Evolutionary conservation across 2,888 invertebrate genomes (phyloP), one percentile per base, ranked within the genome.

Genomic region (Xylota segnis): DNA sequence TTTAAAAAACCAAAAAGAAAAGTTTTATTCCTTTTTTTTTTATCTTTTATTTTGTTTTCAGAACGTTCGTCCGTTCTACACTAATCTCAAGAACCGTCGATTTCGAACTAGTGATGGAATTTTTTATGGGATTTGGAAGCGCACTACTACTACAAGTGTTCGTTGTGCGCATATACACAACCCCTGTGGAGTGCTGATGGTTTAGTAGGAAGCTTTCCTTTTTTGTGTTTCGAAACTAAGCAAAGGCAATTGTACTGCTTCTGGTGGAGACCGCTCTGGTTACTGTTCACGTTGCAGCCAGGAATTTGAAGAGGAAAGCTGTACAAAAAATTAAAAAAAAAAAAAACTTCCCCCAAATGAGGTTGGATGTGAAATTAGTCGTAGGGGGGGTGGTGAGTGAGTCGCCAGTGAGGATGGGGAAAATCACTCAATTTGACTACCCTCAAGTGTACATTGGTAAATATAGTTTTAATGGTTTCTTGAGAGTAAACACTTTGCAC

Each of bases 91-190:
- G 76, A 86, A 86, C 86, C 86, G 86, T 81, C 86, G 72, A 76
- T 72, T 82, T 81, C 76, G 58, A 81, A 86, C 86, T 86, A 86
- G 76, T 82, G 81, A 86, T 82, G 82, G 86, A 82, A 86, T 86
- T 86, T 86, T 81, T 79, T 70, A 79, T 75, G 66, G 71, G 65
- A 59, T 71, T 79, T 70, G 50, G 75, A 84, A 79, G 74, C 74
- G 58, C 78, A 79, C 78, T 84, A 84, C 14, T 45, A 70, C 37
- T 58, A 70, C 14, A 54, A 50, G 43, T 34, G 16, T 16, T 34
- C 5, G 63, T 65, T 79, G 68, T 84, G 83, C 77, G 77, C 77
- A 77, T 59, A 40, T 52, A 43, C 40, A 74, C 29, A 52, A 59
- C 68, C 77, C 52, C 10, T 9, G 12, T 74, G 43, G 54, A 61